These are phyloP conservation scores for Hemibates koningsi DNA, from an alignment of 2,113 vertebrate genomes.

Conservation along the genomic window DNA sequence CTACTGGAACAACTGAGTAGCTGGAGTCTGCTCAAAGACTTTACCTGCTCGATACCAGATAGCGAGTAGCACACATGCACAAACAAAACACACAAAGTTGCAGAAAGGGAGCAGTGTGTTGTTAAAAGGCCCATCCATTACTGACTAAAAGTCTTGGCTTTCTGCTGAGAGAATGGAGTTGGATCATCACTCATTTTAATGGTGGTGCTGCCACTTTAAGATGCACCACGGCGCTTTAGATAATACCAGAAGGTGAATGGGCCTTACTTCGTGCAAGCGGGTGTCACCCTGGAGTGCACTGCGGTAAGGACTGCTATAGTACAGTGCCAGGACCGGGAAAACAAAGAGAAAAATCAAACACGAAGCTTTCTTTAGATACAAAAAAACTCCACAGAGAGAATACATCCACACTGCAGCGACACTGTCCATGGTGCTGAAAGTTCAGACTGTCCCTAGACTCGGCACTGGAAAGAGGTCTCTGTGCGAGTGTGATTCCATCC, in stretches of 20 bases:
- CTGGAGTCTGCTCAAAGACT: not conserved
- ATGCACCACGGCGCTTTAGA: constrained; percentile 30
- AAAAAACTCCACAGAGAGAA: fast-evolving
- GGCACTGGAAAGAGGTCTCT: not conserved
- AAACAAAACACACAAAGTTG: not conserved
- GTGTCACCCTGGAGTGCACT: not conserved
- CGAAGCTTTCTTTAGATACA: not conserved
- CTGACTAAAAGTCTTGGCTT: constrained; percentile 48
- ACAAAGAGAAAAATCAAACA: not conserved
- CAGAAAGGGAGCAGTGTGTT: constrained; percentile 16
- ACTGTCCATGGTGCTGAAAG: constrained; percentile 63
- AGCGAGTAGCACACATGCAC: not conserved
- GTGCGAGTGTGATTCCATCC: not conserved
- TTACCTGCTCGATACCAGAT: not conserved
- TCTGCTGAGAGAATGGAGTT: constrained; percentile 21
- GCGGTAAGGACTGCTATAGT: not conserved
- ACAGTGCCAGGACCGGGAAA: not conserved
- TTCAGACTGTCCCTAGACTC: constrained; percentile 21
- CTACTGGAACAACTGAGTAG: not conserved
- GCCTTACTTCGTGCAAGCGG: constrained; percentile 34
- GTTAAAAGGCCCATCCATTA: constrained; percentile 57
- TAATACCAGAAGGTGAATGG: constrained; percentile 39
- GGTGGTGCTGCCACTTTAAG: constrained; percentile 41
- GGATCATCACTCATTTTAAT: constrained; percentile 69
- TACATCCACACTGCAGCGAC: not conserved